Conservation (phyloP, 2,113 vertebrate species). For the Python bivittatus region DNA sequence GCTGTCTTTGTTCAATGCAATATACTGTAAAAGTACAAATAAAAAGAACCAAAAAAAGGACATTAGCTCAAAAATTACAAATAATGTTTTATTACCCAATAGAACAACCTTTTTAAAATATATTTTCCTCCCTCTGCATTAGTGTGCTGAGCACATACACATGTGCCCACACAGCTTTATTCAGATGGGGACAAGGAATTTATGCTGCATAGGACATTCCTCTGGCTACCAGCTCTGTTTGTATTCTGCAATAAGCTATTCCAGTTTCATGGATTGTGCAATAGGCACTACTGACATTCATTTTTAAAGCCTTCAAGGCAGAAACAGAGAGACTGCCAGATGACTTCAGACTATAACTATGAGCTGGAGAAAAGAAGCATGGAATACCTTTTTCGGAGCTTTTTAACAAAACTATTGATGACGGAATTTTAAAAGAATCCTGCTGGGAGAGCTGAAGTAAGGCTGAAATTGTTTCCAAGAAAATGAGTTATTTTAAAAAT, state of each 20-base stretch:
- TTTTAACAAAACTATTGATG: constrained; percentile 42
- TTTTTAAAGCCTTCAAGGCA: not conserved
- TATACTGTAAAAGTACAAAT: not conserved
- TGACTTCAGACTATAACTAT: constrained; percentile 21
- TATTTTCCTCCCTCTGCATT: not conserved
- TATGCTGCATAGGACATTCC: constrained; percentile 22
- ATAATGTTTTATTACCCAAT: not conserved
- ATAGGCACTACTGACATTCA: not conserved
- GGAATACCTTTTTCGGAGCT: constrained; percentile 54
- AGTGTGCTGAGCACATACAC: not conserved
- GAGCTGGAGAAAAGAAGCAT: not conserved
- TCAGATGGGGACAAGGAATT: not conserved
- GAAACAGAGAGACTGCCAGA: constrained; percentile 40
- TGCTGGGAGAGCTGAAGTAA: not conserved
- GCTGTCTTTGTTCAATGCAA: not conserved
- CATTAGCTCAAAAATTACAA: not conserved
- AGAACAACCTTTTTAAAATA: not conserved
- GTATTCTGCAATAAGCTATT: constrained; percentile 5
- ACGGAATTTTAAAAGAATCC: constrained; percentile 23
- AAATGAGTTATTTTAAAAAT: not conserved
- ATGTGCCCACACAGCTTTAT: not conserved
- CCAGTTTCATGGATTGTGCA: not conserved
- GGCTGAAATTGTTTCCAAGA: not conserved
- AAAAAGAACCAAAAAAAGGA: not conserved
- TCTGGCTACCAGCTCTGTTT: accelerated